Evolutionary conservation across 2,888 invertebrate genomes (phyloP), one percentile per base, ranked within the genome.

Genomic region (Cryptocheilus praepositus): DNA sequence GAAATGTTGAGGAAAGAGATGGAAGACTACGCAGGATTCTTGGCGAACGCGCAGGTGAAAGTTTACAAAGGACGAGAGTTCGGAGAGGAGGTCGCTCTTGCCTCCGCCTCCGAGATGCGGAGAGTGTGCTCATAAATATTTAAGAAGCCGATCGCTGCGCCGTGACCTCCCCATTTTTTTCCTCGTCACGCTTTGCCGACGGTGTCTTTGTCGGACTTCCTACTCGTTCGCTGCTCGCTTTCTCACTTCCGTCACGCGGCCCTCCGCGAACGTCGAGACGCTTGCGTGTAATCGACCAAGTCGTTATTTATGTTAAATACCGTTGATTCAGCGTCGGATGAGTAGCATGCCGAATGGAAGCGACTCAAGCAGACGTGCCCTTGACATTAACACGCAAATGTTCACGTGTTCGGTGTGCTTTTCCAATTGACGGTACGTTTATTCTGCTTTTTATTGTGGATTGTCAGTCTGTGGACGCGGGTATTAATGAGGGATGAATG

Each of bases 61-160:
- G 75, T 78, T 70, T 71, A 71, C 77, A 78, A 78, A 77, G 73
- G 73, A 77, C 53, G 45, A 68, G 75, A 75, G 73, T 76, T 76
- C 64, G 76, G 76, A 67, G 11, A 19, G 18, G 18, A 3, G 46
- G 52, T 3, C 52, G 52, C 52, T 52, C 52, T 52, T 2, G 4
- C 46, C 3, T 46, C 3, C 46, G 4, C 13, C 3, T 46, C 11
- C 16, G n/a, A 46, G 46, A 16, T 16, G 19, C 16, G 56, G 18
- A 46, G 58, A 58, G 45, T 15, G 44, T 58, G 11, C 45, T 56
- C 62, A 62, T 62, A 62, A 62, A 62, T 62, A 62, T 64, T 46
- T 64, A 60, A 51, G 46, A 19, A 22, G 28, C 21, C 44, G 15
- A 16, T 57, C 19, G 52, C 21, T 21, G 4, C n/a, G n/a, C n/a